Conservation (phyloP, 1,140 invertebrate species). For the Zaprionus africanus region DNA sequence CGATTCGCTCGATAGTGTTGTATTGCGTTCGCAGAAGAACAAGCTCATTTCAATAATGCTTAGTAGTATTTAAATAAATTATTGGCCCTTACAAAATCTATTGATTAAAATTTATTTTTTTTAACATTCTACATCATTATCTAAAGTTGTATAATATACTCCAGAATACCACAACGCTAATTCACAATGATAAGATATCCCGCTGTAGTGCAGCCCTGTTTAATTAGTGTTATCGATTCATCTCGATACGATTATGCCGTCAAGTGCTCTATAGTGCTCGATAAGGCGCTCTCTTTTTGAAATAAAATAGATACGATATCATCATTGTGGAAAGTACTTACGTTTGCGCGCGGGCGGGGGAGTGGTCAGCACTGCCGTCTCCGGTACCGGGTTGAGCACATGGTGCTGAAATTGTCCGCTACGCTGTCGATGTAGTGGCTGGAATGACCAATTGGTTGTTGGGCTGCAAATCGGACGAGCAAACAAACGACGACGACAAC, state of each 20-base stretch:
- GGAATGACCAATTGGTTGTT: conserved; percentile 74
- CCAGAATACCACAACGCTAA: background rate
- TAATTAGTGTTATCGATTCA: conserved; percentile 18
- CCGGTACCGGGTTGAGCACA: conserved; percentile 70
- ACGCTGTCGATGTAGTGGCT: conserved; percentile 68
- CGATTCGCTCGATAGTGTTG: conserved; percentile 5
- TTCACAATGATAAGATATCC: background rate
- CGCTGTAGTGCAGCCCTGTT: conserved; percentile 16
- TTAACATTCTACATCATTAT: background rate
- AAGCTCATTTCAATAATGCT: background rate
- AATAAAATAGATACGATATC: background rate
- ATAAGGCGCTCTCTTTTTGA: conserved; percentile 28
- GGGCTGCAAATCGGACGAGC: conserved; percentile 43
- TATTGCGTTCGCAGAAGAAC: background rate
- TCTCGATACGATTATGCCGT: conserved; percentile 6
- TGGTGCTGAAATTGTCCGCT: conserved; percentile 61
- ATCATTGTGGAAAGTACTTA: conserved; percentile 45
- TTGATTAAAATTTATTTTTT: background rate
- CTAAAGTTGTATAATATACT: background rate
- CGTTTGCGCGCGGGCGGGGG: conserved; percentile 66
- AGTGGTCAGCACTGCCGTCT: conserved; percentile 63
- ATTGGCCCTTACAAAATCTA: background rate
- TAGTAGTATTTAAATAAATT: background rate
- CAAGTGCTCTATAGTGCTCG: conserved; percentile 17
- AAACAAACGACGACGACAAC: conserved; percentile 32